Evolutionary conservation across 2,888 invertebrate species (phyloP).

Genomic region (Drosophila infuscata): DNA sequence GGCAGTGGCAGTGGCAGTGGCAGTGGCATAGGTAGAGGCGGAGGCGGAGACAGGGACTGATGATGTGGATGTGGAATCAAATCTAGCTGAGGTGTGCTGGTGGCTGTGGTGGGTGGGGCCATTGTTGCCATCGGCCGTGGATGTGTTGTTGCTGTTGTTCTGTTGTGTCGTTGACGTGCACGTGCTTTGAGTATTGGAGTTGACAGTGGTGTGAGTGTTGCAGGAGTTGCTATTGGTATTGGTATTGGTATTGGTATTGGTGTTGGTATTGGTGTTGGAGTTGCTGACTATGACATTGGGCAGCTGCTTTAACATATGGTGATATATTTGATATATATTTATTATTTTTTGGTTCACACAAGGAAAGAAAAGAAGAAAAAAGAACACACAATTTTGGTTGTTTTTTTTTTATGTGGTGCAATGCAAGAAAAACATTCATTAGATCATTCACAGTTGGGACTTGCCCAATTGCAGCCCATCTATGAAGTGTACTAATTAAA

Average conservation of each 20-base stretch:
- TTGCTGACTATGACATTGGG: slow-evolving; percentile 49
- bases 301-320: slow-evolving; percentile 62
- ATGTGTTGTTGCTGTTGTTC: slow-evolving; percentile 48
- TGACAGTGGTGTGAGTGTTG: slow-evolving; percentile 45
- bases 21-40: slow-evolving; percentile 16
- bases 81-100: slow-evolving; percentile 12
- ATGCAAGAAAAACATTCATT: slow-evolving; percentile 41
- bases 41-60: slow-evolving; percentile 33
- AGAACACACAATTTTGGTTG: slow-evolving; percentile 64
- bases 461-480: slow-evolving; percentile 13
- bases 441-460: slow-evolving; percentile 25
- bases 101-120: slow-evolving; percentile 18
- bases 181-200: slow-evolving; percentile 69
- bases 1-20: slow-evolving; percentile 27
- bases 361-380: slow-evolving; percentile 73
- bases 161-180: slow-evolving; percentile 67
- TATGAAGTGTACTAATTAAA: slow-evolving; percentile 7
- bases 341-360: slow-evolving; percentile 50
- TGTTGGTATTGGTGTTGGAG: slow-evolving; percentile 38
- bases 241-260: slow-evolving; percentile 34
- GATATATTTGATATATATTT: slow-evolving; percentile 23
- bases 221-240: slow-evolving; percentile 36
- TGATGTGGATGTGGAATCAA: slow-evolving; percentile 24
- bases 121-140: slow-evolving; percentile 40
- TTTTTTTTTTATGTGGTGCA: slow-evolving; percentile 57